Base-by-base conservation (phyloP, 2,797 vertebrate species). In the Schizopygopsis malacanthus region DNA sequence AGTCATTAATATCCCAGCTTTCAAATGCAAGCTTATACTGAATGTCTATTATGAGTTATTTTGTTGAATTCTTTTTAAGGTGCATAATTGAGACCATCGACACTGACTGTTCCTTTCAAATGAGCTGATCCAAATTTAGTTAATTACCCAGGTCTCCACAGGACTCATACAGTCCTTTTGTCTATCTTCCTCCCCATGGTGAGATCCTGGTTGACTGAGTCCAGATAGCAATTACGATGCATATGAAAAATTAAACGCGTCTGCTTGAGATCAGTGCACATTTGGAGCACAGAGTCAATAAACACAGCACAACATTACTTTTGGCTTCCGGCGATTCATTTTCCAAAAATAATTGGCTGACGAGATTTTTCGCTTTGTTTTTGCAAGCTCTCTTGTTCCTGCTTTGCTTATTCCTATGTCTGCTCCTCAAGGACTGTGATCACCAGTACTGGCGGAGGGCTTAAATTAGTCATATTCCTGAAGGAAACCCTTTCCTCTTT, bases 201-300 rank as follows among this genome's bases (percentile, higher is more conserved):
- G 89, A 89, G 75, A 88, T 90, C 86, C 76, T 90, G 85, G 83
- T 83, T 86, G 89, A 91, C 89, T 85, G 87, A 71, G 78, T 91
- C 87, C 87, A 91, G 87, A 90, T 85, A 85, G 90, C 90, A 92
- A 91, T 93, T 93, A 91, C 85, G 75, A 87, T 84, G 86, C 84
- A 47, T 87, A 85, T 92, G 89, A 91, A 87, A 91, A 90, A 90
- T 92, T 16, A 88, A 92, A 85, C 83, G n/a, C 39, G 85, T 87
- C 75, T 87, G 84, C 83, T 70, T 90, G 82, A 76, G 84, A 89
- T 90, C 88, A 81, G 86, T 77, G 85, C 83, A 82, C 88, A 86
- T 84, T 92, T 80, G 41, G 87, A 85, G 75, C 41, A 54, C 84
- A 59, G 69, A 73, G 76, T 85, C 84, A 73, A 87, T 90, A 91